Evolutionary conservation across 2,113 vertebrate species (phyloP).

Genomic region (Muntiacus muntjak): DNA sequence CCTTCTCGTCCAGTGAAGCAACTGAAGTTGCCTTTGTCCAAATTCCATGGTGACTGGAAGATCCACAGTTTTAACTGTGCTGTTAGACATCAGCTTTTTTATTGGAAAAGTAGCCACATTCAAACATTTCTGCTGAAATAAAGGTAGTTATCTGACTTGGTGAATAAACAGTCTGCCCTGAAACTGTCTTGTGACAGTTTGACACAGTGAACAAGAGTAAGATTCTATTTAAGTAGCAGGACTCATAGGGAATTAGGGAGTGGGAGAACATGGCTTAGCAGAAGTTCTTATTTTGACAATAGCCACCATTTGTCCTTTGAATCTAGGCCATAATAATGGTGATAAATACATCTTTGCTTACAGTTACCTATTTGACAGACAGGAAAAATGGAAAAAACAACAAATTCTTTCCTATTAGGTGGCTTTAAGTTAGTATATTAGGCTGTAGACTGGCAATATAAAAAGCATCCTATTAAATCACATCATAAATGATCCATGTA

Average conservation of each 20-base stretch:
- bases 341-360: slow-evolving; percentile 56
- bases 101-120: neutral
- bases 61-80: neutral
- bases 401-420: slow-evolving; percentile 41
- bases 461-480: slow-evolving; percentile 78
- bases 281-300: slow-evolving; percentile 43
- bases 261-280: slow-evolving; percentile 27
- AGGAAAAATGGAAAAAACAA: slow-evolving; percentile 3
- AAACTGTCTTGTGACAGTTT: slow-evolving; percentile 11
- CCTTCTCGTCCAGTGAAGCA: neutral
- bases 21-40: neutral
- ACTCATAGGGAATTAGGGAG: slow-evolving; percentile 38
- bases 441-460: slow-evolving; percentile 67
- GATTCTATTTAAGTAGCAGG: slow-evolving; percentile 46
- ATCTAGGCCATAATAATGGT: slow-evolving; percentile 23
- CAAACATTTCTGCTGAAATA: neutral
- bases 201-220: slow-evolving; percentile 23
- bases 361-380: slow-evolving; percentile 64
- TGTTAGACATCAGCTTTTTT: neutral
- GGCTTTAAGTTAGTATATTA: slow-evolving; percentile 63
- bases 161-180: neutral
- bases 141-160: neutral
- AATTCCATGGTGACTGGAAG: neutral
- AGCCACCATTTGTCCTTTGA: slow-evolving; percentile 6
- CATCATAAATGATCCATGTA: slow-evolving; percentile 78